Percentiles rank a stretch among this genome's conserved stretches.
Evolutionary conservation across 1,140 invertebrate species (phyloP).

Genomic region (Brachionus asplanchnoidis): DNA sequence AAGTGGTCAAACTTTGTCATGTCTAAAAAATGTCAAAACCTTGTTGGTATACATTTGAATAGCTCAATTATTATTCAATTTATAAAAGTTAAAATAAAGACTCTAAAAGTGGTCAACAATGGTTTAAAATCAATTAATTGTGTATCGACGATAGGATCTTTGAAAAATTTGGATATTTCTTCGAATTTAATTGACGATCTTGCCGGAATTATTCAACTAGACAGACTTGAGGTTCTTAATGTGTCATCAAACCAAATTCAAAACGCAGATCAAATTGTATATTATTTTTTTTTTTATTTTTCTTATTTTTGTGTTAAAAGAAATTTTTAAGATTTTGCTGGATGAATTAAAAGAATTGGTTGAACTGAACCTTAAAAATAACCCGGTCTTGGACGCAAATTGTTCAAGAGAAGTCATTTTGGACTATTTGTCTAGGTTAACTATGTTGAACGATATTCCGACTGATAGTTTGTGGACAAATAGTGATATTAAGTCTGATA

Average conservation of each 20-base stretch:
- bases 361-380: background rate
- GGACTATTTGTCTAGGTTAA: background rate
- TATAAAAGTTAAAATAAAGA: background rate
- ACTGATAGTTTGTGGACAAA: background rate
- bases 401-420: background rate
- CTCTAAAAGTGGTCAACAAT: background rate
- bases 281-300: no score
- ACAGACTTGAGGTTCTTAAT: background rate
- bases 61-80: background rate
- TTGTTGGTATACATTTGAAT: background rate
- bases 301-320: background rate
- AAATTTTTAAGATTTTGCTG: background rate
- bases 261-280: conserved; percentile 2
- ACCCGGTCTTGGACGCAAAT: background rate
- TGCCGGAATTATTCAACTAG: background rate
- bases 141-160: background rate
- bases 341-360: background rate
- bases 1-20: background rate
- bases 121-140: background rate
- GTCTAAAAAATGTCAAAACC: background rate
- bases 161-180: background rate
- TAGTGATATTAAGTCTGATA: background rate
- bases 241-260: background rate
- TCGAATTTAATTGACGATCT: background rate
- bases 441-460: background rate